phyloP scores from a whole-genome alignment of 1,140 invertebrate genomes.

The Hormaphis cornu region DNA sequence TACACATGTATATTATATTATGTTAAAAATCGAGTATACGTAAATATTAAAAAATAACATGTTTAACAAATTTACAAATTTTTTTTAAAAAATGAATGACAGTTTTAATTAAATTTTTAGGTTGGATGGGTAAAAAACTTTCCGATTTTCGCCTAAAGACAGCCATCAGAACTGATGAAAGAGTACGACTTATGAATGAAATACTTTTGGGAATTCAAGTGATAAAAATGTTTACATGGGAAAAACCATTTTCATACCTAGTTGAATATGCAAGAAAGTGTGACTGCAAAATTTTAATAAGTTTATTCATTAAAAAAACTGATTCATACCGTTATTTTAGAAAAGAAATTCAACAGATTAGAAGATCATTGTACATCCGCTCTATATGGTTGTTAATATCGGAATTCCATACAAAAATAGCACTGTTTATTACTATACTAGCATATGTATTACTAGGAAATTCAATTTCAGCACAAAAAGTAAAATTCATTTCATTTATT shows the following conservation, averaged over 20 bases:
- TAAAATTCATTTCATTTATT: constrained; percentile 39
- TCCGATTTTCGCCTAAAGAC: constrained; percentile 55
- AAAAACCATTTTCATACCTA: constrained; percentile 61
- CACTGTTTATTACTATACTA: constrained; percentile 66
- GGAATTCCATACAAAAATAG: constrained; percentile 62
- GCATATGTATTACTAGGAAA: constrained; percentile 61
- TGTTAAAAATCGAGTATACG: no score
- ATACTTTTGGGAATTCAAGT: constrained; percentile 79
- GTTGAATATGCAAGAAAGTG: constrained; percentile 50
- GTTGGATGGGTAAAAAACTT: constrained; percentile 60
- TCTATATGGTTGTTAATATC: constrained; percentile 64
- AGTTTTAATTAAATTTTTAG: constrained; percentile 43
- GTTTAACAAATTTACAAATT: no score
- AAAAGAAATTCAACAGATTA: constrained; percentile 53
- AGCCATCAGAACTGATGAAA: constrained; percentile 66
- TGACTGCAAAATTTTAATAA: neutral
- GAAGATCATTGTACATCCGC: constrained; percentile 59
- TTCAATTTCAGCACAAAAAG: constrained; percentile 61
- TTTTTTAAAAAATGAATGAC: no score
- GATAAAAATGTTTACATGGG: constrained; percentile 89
- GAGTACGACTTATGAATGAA: constrained; percentile 79
- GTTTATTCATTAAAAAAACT: neutral
- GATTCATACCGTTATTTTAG: constrained; percentile 36
- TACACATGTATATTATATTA: no score
- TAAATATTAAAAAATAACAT: no score